Evolutionary conservation across 2,888 invertebrate species (phyloP).

Genomic region (Plemyria rubiginata): DNA sequence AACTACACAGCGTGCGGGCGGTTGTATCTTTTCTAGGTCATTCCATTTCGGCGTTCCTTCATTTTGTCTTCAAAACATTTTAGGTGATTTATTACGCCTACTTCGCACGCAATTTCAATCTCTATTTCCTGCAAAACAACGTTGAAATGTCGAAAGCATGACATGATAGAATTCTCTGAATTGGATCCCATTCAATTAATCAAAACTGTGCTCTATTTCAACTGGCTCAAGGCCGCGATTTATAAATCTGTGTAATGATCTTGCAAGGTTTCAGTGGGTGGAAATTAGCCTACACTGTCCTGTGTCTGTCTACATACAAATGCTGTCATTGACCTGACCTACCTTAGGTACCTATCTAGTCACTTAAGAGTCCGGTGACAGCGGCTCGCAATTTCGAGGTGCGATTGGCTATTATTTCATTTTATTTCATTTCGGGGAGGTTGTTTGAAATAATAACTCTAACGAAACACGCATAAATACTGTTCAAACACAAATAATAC

Average conservation of each 20-base stretch:
- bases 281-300: conserved; percentile 19
- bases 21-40: neutral
- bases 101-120: conserved; percentile 9
- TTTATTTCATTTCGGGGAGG: too few species aligned
- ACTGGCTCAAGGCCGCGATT: conserved; percentile 23
- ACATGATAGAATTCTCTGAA: conserved; percentile 4
- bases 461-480: too few species aligned
- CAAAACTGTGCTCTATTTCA: conserved; percentile 21
- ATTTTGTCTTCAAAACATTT: neutral
- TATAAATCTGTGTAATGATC: conserved; percentile 14
- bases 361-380: too few species aligned
- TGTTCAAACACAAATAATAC: too few species aligned
- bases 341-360: too few species aligned
- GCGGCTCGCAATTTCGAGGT: too few species aligned
- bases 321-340: conserved; percentile 16
- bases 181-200: conserved; percentile 19
- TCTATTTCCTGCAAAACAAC: conserved; percentile 13
- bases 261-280: conserved; percentile 22
- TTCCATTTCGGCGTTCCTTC: neutral
- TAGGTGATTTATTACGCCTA: neutral
- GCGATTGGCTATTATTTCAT: too few species aligned
- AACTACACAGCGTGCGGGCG: too few species aligned
- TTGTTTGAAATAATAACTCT: too few species aligned
- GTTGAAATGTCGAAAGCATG: neutral
- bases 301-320: conserved; percentile 21